Percentiles rank a stretch among this genome's conserved stretches.
These are phyloP conservation scores for Schizotus pectinicornis DNA, from an alignment of 2,888 invertebrate species.

Conservation along the genomic window DNA sequence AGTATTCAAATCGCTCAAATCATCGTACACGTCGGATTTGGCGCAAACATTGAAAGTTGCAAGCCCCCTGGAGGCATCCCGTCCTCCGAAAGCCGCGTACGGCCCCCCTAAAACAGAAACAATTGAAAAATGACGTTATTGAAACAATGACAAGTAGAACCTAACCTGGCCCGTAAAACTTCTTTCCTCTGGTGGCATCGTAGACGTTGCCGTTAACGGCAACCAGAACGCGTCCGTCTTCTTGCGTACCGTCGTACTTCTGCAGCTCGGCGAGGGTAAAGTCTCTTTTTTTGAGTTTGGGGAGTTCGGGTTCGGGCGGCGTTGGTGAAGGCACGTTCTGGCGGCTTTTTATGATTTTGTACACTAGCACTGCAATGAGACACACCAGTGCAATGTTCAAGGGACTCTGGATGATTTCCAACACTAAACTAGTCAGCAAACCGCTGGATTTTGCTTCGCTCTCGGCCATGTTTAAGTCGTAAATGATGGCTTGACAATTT, in stretches of 20 bases:
- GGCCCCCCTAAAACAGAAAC: constrained; percentile 75
- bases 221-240: constrained; percentile 87
- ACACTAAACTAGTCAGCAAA: constrained; percentile 59
- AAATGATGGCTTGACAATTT: constrained; percentile 25
- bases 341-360: constrained; percentile 73
- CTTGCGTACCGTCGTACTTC: constrained; percentile 83
- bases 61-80: constrained; percentile 92
- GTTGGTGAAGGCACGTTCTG: constrained; percentile 54
- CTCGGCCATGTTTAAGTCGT: constrained; percentile 50
- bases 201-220: constrained; percentile 95
- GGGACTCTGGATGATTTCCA: constrained; percentile 73
- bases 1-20: constrained; percentile 89
- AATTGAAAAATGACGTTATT: constrained; percentile 24
- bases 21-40: constrained; percentile 83
- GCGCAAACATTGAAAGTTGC: constrained; percentile 90
- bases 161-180: constrained; percentile 93
- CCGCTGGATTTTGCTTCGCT: constrained; percentile 46
- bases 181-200: constrained; percentile 89
- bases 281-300: constrained; percentile 86
- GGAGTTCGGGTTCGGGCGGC: constrained; percentile 67
- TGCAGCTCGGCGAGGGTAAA: constrained; percentile 88
- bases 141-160: constrained; percentile 20
- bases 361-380: constrained; percentile 73
- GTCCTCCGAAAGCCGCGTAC: constrained; percentile 92
- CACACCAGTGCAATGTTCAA: constrained; percentile 72